These are phyloP conservation scores for Drosophila equinoxialis DNA, from an alignment of 1,140 invertebrate species.

Conservation along the genomic window DNA sequence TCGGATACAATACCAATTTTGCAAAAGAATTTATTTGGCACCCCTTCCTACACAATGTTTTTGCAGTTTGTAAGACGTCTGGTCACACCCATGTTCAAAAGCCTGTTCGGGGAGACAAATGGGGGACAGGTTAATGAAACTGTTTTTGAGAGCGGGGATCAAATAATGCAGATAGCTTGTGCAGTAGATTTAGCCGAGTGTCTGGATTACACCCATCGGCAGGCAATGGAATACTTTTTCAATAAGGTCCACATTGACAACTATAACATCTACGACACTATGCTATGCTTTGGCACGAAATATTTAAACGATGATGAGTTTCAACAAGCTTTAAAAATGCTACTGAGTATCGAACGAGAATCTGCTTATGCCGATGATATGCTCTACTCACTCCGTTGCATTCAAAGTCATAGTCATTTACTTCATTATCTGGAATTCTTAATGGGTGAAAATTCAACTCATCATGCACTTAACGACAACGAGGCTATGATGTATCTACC, in stretches of 20 bases:
- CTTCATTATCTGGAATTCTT: conserved; percentile 58
- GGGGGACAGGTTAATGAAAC: conserved; percentile 9
- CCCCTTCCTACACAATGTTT: conserved; percentile 82
- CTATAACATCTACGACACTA: conserved; percentile 47
- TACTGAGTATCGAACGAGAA: conserved; percentile 42
- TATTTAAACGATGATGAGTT: conserved; percentile 64
- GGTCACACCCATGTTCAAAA: conserved; percentile 64
- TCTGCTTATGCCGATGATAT: conserved; percentile 59
- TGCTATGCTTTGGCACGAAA: conserved; percentile 59
- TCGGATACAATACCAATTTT: conserved; percentile 48
- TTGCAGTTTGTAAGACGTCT: conserved; percentile 62
- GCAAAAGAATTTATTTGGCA: conserved; percentile 51
- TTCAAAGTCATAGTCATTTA: conserved; percentile 56
- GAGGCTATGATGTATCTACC: conserved; percentile 67
- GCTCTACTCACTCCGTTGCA: conserved; percentile 69
- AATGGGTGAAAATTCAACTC: conserved; percentile 60
- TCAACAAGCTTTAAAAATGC: conserved; percentile 34
- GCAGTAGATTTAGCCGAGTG: conserved; percentile 62
- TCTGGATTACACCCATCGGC: conserved; percentile 48
- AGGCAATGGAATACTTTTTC: conserved; percentile 63
- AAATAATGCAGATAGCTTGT: conserved; percentile 60
- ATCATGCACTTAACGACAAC: conserved; percentile 49
- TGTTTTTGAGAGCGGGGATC: background rate
- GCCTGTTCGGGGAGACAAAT: conserved; percentile 25
- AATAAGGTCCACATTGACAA: conserved; percentile 39